Conservation (phyloP, 2,113 vertebrate species). For the Tenrec ecaudatus region DNA sequence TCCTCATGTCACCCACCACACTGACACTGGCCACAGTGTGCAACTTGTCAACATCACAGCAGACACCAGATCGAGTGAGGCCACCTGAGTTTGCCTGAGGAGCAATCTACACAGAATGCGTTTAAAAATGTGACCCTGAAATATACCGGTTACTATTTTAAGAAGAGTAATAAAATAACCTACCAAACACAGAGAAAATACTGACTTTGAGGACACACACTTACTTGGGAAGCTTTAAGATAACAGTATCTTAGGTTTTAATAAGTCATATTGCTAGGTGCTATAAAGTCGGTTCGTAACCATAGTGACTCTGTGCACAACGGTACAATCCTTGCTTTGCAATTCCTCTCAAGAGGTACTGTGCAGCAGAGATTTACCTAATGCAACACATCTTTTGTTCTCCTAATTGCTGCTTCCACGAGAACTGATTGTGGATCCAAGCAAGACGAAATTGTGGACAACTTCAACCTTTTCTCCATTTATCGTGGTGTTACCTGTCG, state of each 20-base stretch:
- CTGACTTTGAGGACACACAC: accelerated
- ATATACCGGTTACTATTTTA: background rate
- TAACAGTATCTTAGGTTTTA: background rate
- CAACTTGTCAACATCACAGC: background rate
- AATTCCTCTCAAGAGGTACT: too few species aligned
- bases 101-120: background rate
- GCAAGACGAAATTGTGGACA: too few species aligned
- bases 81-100: background rate
- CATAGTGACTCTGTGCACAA: too few species aligned
- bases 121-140: constrained; percentile 12
- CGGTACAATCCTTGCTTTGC: too few species aligned
- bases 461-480: too few species aligned
- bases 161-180: background rate
- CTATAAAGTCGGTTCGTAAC: too few species aligned
- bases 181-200: background rate
- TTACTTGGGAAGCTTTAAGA: background rate
- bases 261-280: too few species aligned
- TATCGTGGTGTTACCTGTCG: too few species aligned
- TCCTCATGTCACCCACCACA: background rate
- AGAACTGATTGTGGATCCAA: too few species aligned
- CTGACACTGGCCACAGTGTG: background rate
- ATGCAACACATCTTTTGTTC: too few species aligned
- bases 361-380: too few species aligned
- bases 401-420: too few species aligned
- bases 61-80: constrained; percentile 3